Evolutionary conservation across 2,113 vertebrate genomes (phyloP).

Genomic region (Clarias gariepinus): DNA sequence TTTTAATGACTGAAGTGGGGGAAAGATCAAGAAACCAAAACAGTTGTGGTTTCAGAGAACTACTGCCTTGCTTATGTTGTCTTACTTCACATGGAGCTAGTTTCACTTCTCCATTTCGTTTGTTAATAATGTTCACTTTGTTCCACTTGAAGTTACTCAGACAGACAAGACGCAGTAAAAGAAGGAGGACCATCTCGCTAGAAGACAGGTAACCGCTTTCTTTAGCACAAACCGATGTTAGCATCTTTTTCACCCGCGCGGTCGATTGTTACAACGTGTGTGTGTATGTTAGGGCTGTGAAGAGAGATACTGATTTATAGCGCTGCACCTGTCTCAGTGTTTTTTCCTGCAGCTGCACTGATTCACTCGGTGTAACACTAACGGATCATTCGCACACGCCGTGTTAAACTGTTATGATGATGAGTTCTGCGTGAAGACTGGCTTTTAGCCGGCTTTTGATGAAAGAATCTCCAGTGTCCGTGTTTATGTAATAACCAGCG

Average conservation of each 20-base stretch:
- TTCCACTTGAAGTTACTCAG: conserved; percentile 47
- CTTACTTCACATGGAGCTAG: conserved; percentile 1
- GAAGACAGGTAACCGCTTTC: neutral
- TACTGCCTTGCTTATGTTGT: conserved; percentile 23
- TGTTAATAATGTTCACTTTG: conserved; percentile 38
- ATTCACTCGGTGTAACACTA: neutral
- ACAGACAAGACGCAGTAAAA: conserved; percentile 19
- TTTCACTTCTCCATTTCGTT: conserved; percentile 64
- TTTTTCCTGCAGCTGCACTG: neutral
- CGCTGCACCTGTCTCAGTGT: neutral
- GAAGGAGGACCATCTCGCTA: neutral
- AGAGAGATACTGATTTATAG: neutral
- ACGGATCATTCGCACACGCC: neutral
- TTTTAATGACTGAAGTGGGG: neutral
- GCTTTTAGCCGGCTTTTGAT: neutral
- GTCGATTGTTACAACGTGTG: neutral
- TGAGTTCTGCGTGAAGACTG: neutral
- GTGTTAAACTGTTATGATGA: neutral
- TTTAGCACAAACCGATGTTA: neutral
- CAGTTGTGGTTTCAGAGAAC: conserved; percentile 28
- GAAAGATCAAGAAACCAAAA: neutral
- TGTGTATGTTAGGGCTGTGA: neutral
- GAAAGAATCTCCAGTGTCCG: neutral
- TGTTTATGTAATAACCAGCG: neutral
- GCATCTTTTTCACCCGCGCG: neutral